Conservation (phyloP, 1,140 invertebrate species). For the Idris sp. region DNA sequence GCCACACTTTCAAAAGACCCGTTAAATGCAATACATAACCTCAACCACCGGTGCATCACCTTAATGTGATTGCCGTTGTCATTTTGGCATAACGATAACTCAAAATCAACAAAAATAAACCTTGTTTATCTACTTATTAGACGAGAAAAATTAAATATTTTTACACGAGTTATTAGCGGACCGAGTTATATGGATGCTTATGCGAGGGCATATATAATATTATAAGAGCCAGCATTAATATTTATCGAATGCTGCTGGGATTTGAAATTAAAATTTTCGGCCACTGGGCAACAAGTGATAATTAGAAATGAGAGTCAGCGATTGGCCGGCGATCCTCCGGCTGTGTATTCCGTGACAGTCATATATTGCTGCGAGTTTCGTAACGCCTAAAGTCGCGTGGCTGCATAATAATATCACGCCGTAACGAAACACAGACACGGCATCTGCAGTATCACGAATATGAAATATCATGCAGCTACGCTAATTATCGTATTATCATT, state of each 20-base stretch:
- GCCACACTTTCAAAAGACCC: slow-evolving; percentile 23
- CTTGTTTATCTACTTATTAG: too few relatives aligned
- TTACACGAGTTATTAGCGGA: too few relatives aligned
- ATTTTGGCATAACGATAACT: too few relatives aligned
- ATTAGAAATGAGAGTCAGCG: slow-evolving; percentile 16
- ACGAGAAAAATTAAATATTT: too few relatives aligned
- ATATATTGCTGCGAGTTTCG: slow-evolving; percentile 42
- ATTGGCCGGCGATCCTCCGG: slow-evolving; percentile 17
- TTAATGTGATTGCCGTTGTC: slow-evolving; percentile 27
- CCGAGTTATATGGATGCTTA: slow-evolving; percentile 10
- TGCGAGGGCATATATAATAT: slow-evolving; percentile 15
- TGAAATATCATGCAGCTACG: slow-evolving; percentile 30
- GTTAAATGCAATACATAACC: slow-evolving; percentile 21
- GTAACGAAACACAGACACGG: slow-evolving; percentile 48
- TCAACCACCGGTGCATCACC: slow-evolving; percentile 9
- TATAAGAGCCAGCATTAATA: slow-evolving; percentile 24
- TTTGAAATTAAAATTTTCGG: slow-evolving; percentile 54
- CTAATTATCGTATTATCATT: slow-evolving; percentile 35
- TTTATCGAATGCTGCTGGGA: slow-evolving; percentile 16
- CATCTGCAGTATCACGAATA: slow-evolving; percentile 30
- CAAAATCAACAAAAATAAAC: too few relatives aligned
- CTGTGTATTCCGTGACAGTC: slow-evolving; percentile 31
- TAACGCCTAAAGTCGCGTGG: slow-evolving; percentile 59
- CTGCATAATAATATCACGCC: slow-evolving; percentile 50
- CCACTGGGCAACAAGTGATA: slow-evolving; percentile 50